Conservation (phyloP, 2,888 invertebrate genomes). For the Dione vanillae region DNA sequence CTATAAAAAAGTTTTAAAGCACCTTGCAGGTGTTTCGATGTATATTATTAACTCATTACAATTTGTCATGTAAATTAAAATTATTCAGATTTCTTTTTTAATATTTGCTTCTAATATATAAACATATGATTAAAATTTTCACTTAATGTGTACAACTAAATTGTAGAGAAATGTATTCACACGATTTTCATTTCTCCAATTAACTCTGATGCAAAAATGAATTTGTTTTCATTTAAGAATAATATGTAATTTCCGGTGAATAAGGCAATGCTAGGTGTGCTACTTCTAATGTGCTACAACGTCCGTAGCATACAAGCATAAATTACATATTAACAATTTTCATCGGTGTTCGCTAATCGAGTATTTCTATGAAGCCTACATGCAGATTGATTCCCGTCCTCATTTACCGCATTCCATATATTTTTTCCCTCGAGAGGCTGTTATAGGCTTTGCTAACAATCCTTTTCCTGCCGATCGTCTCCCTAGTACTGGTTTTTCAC, state of each 20-base stretch:
- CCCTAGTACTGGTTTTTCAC: conserved; percentile 31
- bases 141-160: neutral
- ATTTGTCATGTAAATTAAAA: neutral
- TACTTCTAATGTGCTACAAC: neutral
- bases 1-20: too few relatives aligned
- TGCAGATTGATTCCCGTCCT: conserved; percentile 35
- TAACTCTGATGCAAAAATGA: neutral
- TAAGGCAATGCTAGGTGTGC: neutral
- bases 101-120: neutral
- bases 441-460: conserved; percentile 40
- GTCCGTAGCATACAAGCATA: conserved; percentile 5
- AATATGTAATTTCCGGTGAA: neutral
- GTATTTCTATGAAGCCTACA: conserved; percentile 36
- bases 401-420: conserved; percentile 41
- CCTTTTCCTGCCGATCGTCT: conserved; percentile 40
- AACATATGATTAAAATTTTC: neutral
- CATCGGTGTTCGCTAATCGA: conserved; percentile 28
- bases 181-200: too few relatives aligned
- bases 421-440: conserved; percentile 36
- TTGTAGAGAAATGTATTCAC: too few relatives aligned
- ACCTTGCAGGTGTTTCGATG: neutral
- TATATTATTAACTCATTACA: neutral
- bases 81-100: neutral
- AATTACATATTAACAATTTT: conserved; percentile 11
- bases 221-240: neutral